phyloP scores from a whole-genome alignment of 2,797 vertebrate genomes.

The Bradypodion ventrale region DNA sequence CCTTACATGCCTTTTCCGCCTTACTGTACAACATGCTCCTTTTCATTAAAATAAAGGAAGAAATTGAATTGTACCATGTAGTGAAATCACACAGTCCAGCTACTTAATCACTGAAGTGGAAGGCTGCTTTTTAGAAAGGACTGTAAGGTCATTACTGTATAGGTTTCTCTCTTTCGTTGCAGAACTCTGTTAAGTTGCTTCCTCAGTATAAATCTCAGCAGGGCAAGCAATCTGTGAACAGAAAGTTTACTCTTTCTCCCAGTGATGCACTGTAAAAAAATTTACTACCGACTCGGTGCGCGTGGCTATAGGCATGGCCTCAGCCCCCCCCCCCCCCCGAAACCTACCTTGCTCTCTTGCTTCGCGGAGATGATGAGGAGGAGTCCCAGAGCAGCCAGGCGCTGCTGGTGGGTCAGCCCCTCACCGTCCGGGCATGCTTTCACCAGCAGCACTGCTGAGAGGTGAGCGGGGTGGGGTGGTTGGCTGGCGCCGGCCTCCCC shows the following conservation, averaged over 20 bases:
- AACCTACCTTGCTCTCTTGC: no score
- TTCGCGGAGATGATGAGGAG: no score
- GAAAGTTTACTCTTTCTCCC: background rate
- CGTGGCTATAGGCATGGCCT: no score
- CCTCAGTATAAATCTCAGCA: background rate
- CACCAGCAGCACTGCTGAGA: no score
- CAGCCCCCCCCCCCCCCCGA: no score
- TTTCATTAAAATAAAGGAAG: constrained; percentile 4
- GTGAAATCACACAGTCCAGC: background rate
- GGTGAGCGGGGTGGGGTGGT: no score
- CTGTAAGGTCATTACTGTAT: background rate
- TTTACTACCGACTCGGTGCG: no score
- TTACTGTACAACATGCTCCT: background rate
- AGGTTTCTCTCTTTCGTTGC: background rate
- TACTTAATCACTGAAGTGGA: background rate
- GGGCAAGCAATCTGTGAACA: background rate
- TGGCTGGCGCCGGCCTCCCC: no score
- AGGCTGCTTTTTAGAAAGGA: background rate
- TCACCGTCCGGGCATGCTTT: no score
- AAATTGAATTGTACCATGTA: background rate
- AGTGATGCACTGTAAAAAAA: no score
- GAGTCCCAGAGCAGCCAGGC: no score
- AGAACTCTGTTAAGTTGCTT: background rate
- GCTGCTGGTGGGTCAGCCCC: no score
- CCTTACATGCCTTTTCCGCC: background rate